Evolutionary conservation across 2,888 invertebrate species (phyloP), one percentile per base, ranked within the genome.

Genomic region (Sesia apiformis): DNA sequence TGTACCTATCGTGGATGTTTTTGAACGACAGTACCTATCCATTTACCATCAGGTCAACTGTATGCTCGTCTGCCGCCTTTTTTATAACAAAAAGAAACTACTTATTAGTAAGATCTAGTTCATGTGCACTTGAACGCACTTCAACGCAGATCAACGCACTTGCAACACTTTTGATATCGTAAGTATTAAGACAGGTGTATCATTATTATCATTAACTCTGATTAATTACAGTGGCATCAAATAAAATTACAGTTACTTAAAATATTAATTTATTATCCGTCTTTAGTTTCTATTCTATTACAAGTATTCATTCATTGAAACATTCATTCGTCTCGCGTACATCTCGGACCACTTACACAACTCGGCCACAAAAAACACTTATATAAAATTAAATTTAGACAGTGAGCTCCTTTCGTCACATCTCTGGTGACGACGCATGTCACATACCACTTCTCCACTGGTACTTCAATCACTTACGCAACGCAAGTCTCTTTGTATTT

Each of bases 211-310:
- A 1, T 23, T 23, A 23, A 23, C 23, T 49, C 51, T 62, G 59
- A 60, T 62, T 60, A 60, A 42, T 42, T 23, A 7, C 5, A 42
- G 5, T 3, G 42, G 55, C 43, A 55, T 53, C 65, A 63, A 58
- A 60, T 69, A 69, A 65, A 74, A 69, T 60, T 53, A 53, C 55
- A 5, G 58, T 49, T 60, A 60, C 61, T 72, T 76, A 72, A 64
- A 71, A 76, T 73, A 75, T 86, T 84, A 85, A 85, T 86, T 87
- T 86, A 86, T 75, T 82, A 67, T 72, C 69, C 66, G 63, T 69
- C 61, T 63, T 67, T 64, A 59, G 61, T 63, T 66, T 61, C 56
- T 61, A 69, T 65, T 65, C 66, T 69, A 66, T 70, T 67, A 66
- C 67, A 69, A 65, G 61, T 67, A 66, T 63, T 67, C 62, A 50